Evolutionary conservation across 2,888 invertebrate species (phyloP), one percentile per base, ranked within the genome.

Genomic region (Oscheius onirici): DNA sequence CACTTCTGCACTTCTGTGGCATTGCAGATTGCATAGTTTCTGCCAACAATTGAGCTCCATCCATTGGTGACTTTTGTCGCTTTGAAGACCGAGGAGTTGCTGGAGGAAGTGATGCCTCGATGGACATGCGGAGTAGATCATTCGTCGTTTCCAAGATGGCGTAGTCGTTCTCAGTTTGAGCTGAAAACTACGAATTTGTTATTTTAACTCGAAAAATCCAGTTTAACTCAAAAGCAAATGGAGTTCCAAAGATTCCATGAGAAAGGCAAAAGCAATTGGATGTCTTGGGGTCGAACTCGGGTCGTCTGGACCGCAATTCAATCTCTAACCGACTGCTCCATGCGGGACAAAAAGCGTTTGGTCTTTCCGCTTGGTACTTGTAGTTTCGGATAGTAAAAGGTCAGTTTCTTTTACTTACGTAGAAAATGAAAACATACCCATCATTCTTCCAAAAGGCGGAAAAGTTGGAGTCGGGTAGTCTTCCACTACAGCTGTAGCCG

Each of bases 91-190:
- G 46, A 6, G 69, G 51, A 46, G 41, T 69, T 15, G 69, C n/a
- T 15, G 57, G 69, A 44, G 79, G 79, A 67, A 73, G 75, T 22
- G 76, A 76, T 0, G 71, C 40, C 54, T 79, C 73, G 26, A 79
- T 79, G 1, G 76, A 77, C 61, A 72, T 26, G 3, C 54, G 68
- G 22, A 79, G 65, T 8, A 79, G 67, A 46, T 79, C 75, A n/a
- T 69, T 58, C 11, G 28, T 58, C 1, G 58, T 34, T n/a, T 75
- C 65, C 22, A 69, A 61, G 1, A 49, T 41, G 11, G 61, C 72
- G 40, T 71, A 76, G 13, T 75, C 75, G 13, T 66, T 60, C 24
- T 77, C 77, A 8, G 8, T 34, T 34, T 34, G 34, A 6, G 34
- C 34, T 34, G 8, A 34, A 34, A 34, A 34, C 3, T 6, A 34